These are phyloP conservation scores for Monochamus saltuarius DNA, from an alignment of 1,140 invertebrate species.

Conservation along the genomic window DNA sequence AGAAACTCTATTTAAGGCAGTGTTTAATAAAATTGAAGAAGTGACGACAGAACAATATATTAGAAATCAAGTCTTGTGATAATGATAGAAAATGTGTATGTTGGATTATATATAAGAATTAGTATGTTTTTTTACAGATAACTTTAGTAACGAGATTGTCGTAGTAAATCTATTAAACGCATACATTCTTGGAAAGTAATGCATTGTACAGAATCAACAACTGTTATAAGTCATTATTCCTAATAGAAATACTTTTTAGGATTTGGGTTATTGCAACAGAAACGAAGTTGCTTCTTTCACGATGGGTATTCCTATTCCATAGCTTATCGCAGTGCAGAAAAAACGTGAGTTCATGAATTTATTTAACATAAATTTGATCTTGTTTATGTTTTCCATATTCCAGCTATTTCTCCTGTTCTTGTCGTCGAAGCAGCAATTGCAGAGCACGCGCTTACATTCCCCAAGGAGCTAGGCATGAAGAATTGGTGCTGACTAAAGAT, in stretches of 20 bases:
- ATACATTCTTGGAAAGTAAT: too few relatives aligned
- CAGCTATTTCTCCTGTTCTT: conserved; percentile 29
- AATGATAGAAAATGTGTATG: too few relatives aligned
- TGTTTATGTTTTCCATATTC: conserved; percentile 2
- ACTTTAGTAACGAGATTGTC: too few relatives aligned
- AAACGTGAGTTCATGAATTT: conserved; percentile 1
- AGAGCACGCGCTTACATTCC: conserved; percentile 25
- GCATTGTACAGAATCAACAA: neutral
- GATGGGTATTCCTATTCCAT: conserved; percentile 11
- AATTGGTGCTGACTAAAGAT: conserved; percentile 19
- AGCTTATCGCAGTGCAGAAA: conserved; percentile 1
- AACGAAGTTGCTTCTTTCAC: conserved; percentile 7
- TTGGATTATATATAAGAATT: too few relatives aligned
- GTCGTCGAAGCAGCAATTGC: conserved; percentile 19
- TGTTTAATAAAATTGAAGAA: too few relatives aligned
- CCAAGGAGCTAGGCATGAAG: conserved; percentile 14
- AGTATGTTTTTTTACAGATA: too few relatives aligned
- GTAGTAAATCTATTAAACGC: too few relatives aligned
- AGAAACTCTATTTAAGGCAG: too few relatives aligned
- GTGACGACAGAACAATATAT: too few relatives aligned
- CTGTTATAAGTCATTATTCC: neutral
- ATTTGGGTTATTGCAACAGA: neutral
- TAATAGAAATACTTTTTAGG: conserved; percentile 6
- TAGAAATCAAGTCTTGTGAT: too few relatives aligned
- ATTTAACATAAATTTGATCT: neutral